A percentile compares a stretch with the other conserved stretches of the same genome.
Evolutionary conservation across 2,888 invertebrate species (phyloP).

Genomic region (Macrostomum cliftonense): DNA sequence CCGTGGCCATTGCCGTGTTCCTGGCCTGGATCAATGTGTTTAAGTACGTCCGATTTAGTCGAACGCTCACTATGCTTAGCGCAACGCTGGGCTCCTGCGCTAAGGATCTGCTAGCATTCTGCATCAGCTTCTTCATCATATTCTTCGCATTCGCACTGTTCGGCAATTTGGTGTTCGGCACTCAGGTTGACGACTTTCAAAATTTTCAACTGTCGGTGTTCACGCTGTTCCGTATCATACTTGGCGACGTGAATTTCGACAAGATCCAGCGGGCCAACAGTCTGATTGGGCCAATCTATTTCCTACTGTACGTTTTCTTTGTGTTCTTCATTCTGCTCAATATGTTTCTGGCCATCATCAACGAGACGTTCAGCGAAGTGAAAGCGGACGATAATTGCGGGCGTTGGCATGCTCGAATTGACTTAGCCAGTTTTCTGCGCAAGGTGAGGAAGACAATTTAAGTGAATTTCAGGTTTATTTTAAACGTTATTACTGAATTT

Average conservation of each 20-base stretch:
- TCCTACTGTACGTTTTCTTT: slow-evolving; percentile 54
- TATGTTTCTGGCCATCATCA: slow-evolving; percentile 62
- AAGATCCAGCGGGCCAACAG: slow-evolving; percentile 50
- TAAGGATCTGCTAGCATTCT: slow-evolving; percentile 51
- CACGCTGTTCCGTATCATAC: slow-evolving; percentile 52
- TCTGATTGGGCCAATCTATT: slow-evolving; percentile 53
- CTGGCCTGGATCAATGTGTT: slow-evolving; percentile 55
- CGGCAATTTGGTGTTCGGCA: slow-evolving; percentile 53
- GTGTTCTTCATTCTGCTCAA: slow-evolving; percentile 59
- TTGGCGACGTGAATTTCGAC: slow-evolving; percentile 56
- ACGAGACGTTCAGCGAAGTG: slow-evolving; percentile 55
- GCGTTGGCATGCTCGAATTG: slow-evolving; percentile 44
- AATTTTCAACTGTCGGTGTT: slow-evolving; percentile 33
- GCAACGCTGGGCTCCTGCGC: slow-evolving; percentile 51
- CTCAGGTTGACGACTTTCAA: slow-evolving; percentile 47
- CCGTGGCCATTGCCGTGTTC: slow-evolving; percentile 48
- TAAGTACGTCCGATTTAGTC: slow-evolving; percentile 56
- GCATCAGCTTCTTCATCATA: slow-evolving; percentile 56
- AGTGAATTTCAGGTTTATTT: too few species aligned
- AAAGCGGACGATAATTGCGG: slow-evolving; percentile 46
- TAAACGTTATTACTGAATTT: too few species aligned
- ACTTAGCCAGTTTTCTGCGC: slow-evolving; percentile 42
- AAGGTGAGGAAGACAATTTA: too few species aligned
- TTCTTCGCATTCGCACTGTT: slow-evolving; percentile 57
- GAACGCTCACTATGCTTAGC: slow-evolving; percentile 54